These are phyloP conservation scores for Periophthalmodon schlosseri DNA, from an alignment of 2,113 vertebrate species.

Conservation along the genomic window DNA sequence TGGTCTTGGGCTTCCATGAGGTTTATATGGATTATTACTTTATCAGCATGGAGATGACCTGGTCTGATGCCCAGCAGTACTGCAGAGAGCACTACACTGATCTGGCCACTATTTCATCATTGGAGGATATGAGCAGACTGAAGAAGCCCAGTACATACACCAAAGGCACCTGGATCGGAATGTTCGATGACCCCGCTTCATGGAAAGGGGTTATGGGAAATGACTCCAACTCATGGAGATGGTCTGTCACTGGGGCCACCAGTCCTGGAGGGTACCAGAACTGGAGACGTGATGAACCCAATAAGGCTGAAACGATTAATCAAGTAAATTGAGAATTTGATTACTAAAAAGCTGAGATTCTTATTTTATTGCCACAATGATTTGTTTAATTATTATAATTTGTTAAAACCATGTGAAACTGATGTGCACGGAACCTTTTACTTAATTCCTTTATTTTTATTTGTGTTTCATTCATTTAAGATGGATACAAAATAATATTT, in stretches of 20 bases:
- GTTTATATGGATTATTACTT: neutral
- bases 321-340: neutral
- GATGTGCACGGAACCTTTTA: too few relatives aligned
- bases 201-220: neutral
- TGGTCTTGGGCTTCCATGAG: neutral
- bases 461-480: too few relatives aligned
- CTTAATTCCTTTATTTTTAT: too few relatives aligned
- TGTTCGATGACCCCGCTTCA: neutral
- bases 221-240: neutral
- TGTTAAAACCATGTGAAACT: too few relatives aligned
- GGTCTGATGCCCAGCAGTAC: neutral
- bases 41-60: neutral
- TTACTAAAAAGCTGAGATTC: neutral
- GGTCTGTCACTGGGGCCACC: neutral
- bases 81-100: slow-evolving; percentile 1
- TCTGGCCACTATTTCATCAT: neutral
- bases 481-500: too few relatives aligned
- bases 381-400: too few relatives aligned
- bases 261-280: neutral
- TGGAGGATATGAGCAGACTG: neutral
- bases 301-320: neutral
- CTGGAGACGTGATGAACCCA: neutral
- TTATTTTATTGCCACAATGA: neutral
- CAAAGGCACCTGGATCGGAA: neutral
- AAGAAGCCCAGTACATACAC: neutral